Base-by-base conservation (phyloP, 2,797 vertebrate genomes). In the Crax fasciolata region DNA sequence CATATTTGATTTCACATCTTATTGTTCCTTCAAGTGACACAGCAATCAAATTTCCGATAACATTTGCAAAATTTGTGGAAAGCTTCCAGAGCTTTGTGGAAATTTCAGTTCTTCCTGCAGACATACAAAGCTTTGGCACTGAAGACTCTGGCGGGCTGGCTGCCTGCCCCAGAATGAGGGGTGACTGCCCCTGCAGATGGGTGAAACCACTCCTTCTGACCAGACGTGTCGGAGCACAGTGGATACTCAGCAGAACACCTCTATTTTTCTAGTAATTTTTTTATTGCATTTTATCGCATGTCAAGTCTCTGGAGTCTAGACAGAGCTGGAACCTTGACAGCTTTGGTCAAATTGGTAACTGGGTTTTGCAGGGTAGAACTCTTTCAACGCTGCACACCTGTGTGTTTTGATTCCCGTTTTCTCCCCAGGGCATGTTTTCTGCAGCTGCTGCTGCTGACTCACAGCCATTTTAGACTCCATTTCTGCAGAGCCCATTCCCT, bases 381-480 rank as follows among this genome's bases (percentile, higher is more conserved):
- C 70, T 63, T 84, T 66, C 70, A 52, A 2, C 27, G 63, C 30
- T 2, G 1, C 71, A 82, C 81, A 89, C 86, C 71, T 81, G 63
- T 10, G 0, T 24, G 16, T 25, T 90, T 82, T 59, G 28, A 55
- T 87, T 68, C 71, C 68, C 38, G 27, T 61, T 39, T 70, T 48
- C 71, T 91, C 67, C 83, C 41, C 55, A 52, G 55, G 71, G 17
- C 67, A 67, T 14, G 9, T 51, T 62, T 90, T 73, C 83, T 90
- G 66, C 85, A 86, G 76, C 86, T 93, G 92, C 74, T 79, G 44
- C 66, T 67, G 61, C 71, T 76, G 67, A 41, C 67, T 82, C 63
- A 7, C 63, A 88, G 66, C 44, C 75, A 61, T 78, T 86, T 78
- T 32, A 90, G 71, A 20, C 63, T 84, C 30, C 14, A 2, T 27